These are phyloP conservation scores for Rotaria sp. DNA, from an alignment of 2,888 invertebrate species.

Conservation along the genomic window DNA sequence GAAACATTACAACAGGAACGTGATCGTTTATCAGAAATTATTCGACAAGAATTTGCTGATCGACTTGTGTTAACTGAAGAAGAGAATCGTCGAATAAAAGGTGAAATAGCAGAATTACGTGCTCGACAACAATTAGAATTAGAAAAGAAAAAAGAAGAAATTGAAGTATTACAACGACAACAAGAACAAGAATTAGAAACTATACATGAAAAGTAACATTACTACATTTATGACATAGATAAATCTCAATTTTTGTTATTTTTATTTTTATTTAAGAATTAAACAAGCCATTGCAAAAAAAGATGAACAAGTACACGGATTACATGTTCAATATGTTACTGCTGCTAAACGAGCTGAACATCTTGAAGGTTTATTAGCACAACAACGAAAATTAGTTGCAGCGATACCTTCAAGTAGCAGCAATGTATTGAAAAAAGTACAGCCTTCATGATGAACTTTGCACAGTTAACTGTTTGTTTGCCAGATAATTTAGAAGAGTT, in stretches of 20 bases:
- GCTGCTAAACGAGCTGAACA: slow-evolving; percentile 55
- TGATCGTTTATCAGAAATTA: slow-evolving; percentile 51
- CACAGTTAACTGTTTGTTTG: not conserved
- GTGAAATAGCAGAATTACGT: slow-evolving; percentile 53
- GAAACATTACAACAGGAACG: slow-evolving; percentile 40
- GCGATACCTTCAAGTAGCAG: not conserved
- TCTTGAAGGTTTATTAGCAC: slow-evolving; percentile 54
- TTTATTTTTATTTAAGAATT: slow-evolving; percentile 46
- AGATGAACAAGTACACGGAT: slow-evolving; percentile 53
- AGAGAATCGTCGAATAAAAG: slow-evolving; percentile 54
- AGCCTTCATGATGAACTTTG: not conserved
- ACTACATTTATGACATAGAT: not conserved
- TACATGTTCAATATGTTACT: slow-evolving; percentile 53
- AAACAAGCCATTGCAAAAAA: slow-evolving; percentile 56
- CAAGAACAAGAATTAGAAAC: slow-evolving; percentile 42
- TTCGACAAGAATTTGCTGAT: slow-evolving; percentile 57
- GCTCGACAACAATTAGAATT: slow-evolving; percentile 50
- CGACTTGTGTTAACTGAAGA: slow-evolving; percentile 54
- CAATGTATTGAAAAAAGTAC: not conserved
- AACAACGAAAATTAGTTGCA: slow-evolving; percentile 50
- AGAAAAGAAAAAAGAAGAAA: slow-evolving; percentile 53
- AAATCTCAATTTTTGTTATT: not conserved
- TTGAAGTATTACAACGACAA: slow-evolving; percentile 55
- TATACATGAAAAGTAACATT: slow-evolving; percentile 34
- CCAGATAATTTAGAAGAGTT: not conserved